Conservation (phyloP, 2,888 invertebrate genomes). For the Agrochola litura region DNA sequence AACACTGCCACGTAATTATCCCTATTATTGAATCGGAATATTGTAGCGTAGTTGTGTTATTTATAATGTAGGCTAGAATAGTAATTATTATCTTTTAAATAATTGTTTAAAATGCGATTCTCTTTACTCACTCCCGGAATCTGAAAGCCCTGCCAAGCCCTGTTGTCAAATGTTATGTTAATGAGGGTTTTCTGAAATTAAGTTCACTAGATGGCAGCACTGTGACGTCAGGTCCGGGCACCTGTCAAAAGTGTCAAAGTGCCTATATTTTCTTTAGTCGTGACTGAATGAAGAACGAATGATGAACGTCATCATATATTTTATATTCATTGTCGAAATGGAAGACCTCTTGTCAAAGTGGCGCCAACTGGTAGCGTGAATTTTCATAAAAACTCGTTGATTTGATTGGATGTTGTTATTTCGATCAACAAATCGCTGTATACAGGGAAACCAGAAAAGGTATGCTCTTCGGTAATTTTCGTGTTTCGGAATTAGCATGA, state of each 20-base stretch:
- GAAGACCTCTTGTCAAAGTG: no score
- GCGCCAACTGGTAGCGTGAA: no score
- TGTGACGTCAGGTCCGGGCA: no score
- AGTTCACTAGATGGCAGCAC: no score
- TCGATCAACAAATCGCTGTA: neutral
- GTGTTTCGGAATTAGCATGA: no score
- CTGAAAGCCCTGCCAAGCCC: neutral
- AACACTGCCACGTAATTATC: slow-evolving; percentile 68
- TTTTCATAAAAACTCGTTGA: neutral
- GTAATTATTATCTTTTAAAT: slow-evolving; percentile 59
- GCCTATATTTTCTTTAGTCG: no score
- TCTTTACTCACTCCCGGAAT: slow-evolving; percentile 48
- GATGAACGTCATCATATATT: no score
- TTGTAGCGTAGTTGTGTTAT: slow-evolving; percentile 65
- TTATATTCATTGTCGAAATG: no score
- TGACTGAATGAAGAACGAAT: no score
- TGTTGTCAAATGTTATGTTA: neutral
- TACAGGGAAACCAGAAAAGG: neutral
- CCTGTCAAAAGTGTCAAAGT: no score
- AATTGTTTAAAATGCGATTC: slow-evolving; percentile 57
- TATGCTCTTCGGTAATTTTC: no score
- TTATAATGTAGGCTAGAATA: slow-evolving; percentile 71
- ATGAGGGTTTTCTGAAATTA: no score
- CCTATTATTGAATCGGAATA: slow-evolving; percentile 60
- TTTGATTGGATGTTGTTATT: neutral